Percentiles rank a stretch among this genome's conserved stretches.
Conservation (phyloP, 2,113 vertebrate genomes). For the Pogonocichla stellata region DNA sequence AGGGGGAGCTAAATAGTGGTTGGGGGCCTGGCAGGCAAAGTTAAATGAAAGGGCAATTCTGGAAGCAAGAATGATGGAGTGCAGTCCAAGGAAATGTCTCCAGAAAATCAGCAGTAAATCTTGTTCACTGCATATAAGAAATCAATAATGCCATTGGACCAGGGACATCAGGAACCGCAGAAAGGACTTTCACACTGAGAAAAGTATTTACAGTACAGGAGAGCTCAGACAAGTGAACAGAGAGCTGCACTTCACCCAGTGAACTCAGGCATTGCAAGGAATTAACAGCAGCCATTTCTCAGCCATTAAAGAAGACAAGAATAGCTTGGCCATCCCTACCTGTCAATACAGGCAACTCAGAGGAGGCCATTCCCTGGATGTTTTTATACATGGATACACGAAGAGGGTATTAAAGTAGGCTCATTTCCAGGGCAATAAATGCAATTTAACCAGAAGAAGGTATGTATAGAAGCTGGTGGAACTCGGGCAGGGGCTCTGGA, state of each 20-base stretch:
- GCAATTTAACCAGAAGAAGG: not conserved
- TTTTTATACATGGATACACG: not conserved
- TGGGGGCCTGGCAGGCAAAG: not conserved
- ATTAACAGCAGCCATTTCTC: constrained; percentile 20
- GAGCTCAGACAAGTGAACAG: not conserved
- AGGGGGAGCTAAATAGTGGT: rapidly evolving
- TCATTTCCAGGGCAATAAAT: not conserved
- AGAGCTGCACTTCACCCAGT: not conserved
- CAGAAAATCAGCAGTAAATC: not conserved
- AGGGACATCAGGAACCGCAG: not conserved
- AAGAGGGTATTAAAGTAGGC: not conserved
- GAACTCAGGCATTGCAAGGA: not conserved
- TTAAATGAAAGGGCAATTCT: not conserved
- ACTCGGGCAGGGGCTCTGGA: not conserved
- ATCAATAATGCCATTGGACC: not conserved
- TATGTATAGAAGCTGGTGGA: not conserved
- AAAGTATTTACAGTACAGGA: not conserved
- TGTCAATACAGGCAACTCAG: not conserved
- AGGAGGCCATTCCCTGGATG: not conserved
- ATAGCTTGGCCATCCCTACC: not conserved
- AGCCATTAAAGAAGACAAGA: not conserved
- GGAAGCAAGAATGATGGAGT: not conserved
- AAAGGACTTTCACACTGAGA: not conserved
- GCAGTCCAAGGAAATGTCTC: not conserved
- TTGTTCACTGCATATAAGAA: not conserved